Evolutionary conservation across 2,888 invertebrate genomes (phyloP), one percentile per base, ranked within the genome.

Genomic region (Pheosia tremula): DNA sequence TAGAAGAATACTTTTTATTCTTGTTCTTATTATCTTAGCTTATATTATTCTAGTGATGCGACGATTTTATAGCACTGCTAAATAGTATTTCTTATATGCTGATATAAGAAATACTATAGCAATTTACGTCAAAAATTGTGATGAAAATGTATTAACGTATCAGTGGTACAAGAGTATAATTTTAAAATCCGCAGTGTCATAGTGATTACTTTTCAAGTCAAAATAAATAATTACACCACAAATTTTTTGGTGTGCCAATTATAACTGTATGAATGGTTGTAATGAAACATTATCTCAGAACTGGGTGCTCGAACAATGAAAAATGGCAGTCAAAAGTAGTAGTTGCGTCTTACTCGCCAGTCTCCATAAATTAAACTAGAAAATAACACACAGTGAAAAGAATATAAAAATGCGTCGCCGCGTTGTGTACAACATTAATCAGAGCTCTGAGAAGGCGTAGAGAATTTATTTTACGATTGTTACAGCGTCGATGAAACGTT

Each of bases 381-480:
- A 81, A 87, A 88, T 86, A 90, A 91, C 86, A 86, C 75, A 81
- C 79, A 88, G 82, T 85, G 83, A 71, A 88, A 91, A 88, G 87
- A 86, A 88, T 71, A 89, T 83, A 85, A 89, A 87, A 89, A 89
- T 85, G 87, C 86, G 86, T 88, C 88, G 89, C 84, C 79, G 83
- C 81, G 72, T 83, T 86, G 85, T 92, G 91, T 91, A 89, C 87
- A 83, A 91, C 92, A 93, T 93, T 93, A 93, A 93, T 93, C 93
- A 93, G 91, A 86, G 84, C 89, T 87, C 81, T 86, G 89, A 90
- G 91, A 90, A 91, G 91, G 92, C 91, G 92, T 89, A 91, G 87
- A 90, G 91, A 91, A 93, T 93, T 92, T 93, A 91, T 93, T 93
- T 91, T 88, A 93, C 92, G 92, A 92, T 92, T 92, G 92, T 93